Percentiles rank a stretch among this genome's conserved stretches.
These are phyloP conservation scores for Parapsyche elsis DNA, from an alignment of 1,140 invertebrate genomes.

Conservation along the genomic window DNA sequence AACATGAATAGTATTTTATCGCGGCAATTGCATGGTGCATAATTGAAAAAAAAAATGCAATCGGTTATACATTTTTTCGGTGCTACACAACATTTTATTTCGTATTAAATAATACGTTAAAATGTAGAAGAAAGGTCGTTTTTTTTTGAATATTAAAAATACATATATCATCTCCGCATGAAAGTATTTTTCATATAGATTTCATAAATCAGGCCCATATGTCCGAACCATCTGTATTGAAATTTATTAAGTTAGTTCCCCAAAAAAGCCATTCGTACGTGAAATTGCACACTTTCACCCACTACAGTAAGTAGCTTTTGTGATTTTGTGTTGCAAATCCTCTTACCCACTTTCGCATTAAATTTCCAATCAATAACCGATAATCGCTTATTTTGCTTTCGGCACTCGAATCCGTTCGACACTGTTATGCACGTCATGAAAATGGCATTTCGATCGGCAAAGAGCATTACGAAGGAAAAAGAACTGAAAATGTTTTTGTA, in stretches of 20 bases:
- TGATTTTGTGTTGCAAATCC: background rate
- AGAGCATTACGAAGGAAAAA: background rate
- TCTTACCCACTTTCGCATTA: background rate
- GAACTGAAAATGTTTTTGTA: constrained; percentile 19
- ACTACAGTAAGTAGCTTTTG: constrained; percentile 1
- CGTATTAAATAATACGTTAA: background rate
- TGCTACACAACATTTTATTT: background rate
- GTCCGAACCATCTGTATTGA: constrained; percentile 33
- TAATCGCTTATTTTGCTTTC: background rate
- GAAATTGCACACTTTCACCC: constrained; percentile 4
- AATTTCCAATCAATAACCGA: constrained; percentile 20
- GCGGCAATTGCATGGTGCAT: too few species aligned
- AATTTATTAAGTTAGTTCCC: constrained; percentile 28
- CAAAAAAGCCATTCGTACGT: background rate
- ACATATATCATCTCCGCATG: background rate
- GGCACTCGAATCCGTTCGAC: background rate
- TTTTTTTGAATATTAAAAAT: background rate
- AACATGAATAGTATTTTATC: background rate
- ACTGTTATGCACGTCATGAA: background rate
- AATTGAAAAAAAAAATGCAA: too few species aligned
- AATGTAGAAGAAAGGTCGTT: background rate
- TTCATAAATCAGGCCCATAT: constrained; percentile 12
- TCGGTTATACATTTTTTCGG: too few species aligned
- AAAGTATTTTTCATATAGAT: constrained; percentile 7
- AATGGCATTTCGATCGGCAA: background rate